Percentiles rank a stretch among this genome's conserved stretches.
phyloP scores from a whole-genome alignment of 2,888 invertebrate genomes.

The Drymonia ruficornis region DNA sequence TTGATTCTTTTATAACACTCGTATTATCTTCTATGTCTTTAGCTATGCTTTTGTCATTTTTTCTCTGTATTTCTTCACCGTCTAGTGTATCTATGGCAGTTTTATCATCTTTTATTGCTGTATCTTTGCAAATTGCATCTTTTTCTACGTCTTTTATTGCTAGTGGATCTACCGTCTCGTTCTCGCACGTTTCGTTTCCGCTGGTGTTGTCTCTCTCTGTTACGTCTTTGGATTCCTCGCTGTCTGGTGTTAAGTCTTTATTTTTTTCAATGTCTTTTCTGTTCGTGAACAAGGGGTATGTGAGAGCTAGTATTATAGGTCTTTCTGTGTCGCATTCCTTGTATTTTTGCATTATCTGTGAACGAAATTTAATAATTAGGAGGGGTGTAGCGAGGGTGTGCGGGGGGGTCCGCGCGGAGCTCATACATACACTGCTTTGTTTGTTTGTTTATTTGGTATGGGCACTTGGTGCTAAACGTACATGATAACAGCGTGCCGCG shows the following conservation, averaged over 20 bases:
- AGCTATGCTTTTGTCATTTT: no score
- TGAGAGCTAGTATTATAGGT: constrained; percentile 92
- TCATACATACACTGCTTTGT: no score
- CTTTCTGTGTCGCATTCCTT: constrained; percentile 49
- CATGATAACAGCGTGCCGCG: no score
- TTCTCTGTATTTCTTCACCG: no score
- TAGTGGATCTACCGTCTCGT: not conserved
- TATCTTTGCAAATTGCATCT: constrained; percentile 3
- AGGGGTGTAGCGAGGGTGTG: no score
- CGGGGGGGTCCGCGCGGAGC: no score
- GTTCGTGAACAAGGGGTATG: constrained; percentile 88
- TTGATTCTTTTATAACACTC: no score
- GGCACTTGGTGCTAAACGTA: no score
- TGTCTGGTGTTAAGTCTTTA: constrained; percentile 13
- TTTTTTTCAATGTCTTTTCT: constrained; percentile 33
- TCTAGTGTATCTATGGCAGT: no score
- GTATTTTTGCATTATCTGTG: constrained; percentile 71
- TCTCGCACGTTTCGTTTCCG: constrained; percentile 11
- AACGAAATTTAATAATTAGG: no score
- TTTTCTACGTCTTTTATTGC: constrained; percentile 5
- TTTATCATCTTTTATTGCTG: constrained; percentile 5
- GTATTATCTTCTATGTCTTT: no score
- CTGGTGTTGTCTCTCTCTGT: constrained; percentile 15
- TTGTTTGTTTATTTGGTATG: no score
- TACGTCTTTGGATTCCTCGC: constrained; percentile 1